These are phyloP conservation scores for Xiphydria camelus DNA, from an alignment of 2,888 invertebrate species.

Conservation along the genomic window DNA sequence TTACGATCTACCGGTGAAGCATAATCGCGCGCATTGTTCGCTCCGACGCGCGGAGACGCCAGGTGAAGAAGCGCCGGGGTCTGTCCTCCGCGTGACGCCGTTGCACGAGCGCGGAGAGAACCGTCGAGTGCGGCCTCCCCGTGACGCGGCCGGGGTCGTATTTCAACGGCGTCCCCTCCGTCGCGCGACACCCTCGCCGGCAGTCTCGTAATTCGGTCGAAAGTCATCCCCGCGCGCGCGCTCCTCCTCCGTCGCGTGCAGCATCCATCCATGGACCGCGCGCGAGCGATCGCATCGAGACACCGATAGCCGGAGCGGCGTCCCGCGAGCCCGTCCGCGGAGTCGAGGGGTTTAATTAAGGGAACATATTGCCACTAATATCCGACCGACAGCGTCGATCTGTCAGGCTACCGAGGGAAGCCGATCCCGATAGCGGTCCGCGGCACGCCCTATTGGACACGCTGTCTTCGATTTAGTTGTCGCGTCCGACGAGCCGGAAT, in stretches of 20 bases:
- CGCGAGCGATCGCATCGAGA: no score
- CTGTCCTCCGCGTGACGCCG: no score
- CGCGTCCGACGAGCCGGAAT: conserved; percentile 47
- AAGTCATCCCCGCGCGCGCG: no score
- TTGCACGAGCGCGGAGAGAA: no score
- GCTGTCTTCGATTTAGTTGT: conserved; percentile 50
- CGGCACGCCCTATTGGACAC: conserved; percentile 40
- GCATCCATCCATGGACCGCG: no score
- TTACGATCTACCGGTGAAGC: conserved; percentile 36
- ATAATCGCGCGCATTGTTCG: conserved; percentile 37
- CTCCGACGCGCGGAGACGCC: conserved; percentile 31
- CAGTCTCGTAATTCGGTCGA: no score
- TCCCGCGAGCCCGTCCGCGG: no score
- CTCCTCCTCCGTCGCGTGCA: no score
- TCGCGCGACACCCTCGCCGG: neutral
- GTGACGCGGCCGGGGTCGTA: conserved; percentile 13
- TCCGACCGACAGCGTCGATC: conserved; percentile 51
- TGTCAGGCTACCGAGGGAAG: conserved; percentile 50
- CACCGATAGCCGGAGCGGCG: no score
- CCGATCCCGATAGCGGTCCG: conserved; percentile 13
- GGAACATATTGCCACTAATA: conserved; percentile 55
- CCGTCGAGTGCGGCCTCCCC: conserved; percentile 1
- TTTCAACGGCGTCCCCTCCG: conserved; percentile 9
- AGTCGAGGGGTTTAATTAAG: conserved; percentile 46
- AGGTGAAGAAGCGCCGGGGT: conserved; percentile 34